Conservation (phyloP, 2,797 vertebrate genomes). For the Salarias fasciatus region DNA sequence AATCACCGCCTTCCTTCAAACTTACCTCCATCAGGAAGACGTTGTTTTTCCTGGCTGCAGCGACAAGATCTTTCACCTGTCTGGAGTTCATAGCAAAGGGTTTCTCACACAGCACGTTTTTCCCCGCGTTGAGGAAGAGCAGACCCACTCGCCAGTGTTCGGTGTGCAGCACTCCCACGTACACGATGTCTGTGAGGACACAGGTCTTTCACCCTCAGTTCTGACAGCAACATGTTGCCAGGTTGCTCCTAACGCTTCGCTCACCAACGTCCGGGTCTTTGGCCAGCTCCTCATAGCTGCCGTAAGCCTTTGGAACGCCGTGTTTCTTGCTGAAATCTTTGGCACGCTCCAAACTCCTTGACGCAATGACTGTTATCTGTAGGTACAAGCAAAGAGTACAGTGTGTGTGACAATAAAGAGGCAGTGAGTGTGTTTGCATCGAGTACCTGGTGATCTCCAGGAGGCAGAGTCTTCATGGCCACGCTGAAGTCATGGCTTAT, state of each 20-base stretch:
- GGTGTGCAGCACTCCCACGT: constrained; percentile 83
- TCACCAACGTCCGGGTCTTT: constrained; percentile 79
- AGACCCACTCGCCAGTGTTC: constrained; percentile 77
- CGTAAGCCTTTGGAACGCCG: constrained; percentile 76
- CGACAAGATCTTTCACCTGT: constrained; percentile 77
- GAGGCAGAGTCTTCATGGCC: constrained; percentile 76
- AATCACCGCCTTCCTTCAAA: not conserved
- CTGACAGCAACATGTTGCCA: constrained; percentile 23
- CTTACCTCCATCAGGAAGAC: constrained; percentile 88
- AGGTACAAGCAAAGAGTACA: constrained; percentile 6
- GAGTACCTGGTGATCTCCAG: constrained; percentile 80
- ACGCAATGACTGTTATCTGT: constrained; percentile 81
- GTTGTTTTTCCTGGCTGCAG: constrained; percentile 64
- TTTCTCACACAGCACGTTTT: constrained; percentile 85
- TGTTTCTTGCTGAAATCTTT: constrained; percentile 80
- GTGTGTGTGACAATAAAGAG: not conserved
- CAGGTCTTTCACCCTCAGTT: constrained; percentile 33
- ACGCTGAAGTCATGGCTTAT: constrained; percentile 84
- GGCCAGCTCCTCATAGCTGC: constrained; percentile 82
- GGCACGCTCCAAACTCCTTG: constrained; percentile 72
- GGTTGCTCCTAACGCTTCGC: constrained; percentile 16
- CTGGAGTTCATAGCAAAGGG: constrained; percentile 82
- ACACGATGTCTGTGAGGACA: constrained; percentile 77
- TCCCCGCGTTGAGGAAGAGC: constrained; percentile 78
- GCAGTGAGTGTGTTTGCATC: constrained; percentile 10